Base-by-base conservation (phyloP, 2,797 vertebrate genomes). In the Molossus alvarezi region DNA sequence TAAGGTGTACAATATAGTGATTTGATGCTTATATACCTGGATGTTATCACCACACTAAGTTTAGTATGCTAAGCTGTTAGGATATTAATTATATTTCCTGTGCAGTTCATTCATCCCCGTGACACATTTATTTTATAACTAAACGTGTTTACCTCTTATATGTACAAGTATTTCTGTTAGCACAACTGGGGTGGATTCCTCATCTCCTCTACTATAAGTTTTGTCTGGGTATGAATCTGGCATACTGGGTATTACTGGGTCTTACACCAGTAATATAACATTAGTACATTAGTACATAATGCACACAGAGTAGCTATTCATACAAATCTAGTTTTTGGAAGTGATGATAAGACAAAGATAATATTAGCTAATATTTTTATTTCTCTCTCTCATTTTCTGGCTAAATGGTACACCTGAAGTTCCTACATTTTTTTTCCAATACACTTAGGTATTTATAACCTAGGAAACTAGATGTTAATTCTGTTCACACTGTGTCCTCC, bases 321-420 rank as follows among this genome's bases (percentile, higher is more conserved):
- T 15, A 11, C 20, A 84, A 83, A 64, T 72, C 14, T 51, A 65
- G 12, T 57, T 84, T 20, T 51, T 33, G 11, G 15, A 64, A 51
- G 0, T 64, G 23, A 81, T 80, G n/a, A 73, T 76, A 6, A 64
- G 58, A 85, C 48, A 60, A 60, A 73, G 21, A 79, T 45, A 58
- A 62, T n/a, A 62, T 21, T 86, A 90, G 21, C 15, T 85, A 88
- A 79, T 18, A 72, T 80, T 90, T 95, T 55, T 71, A 62, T 80
- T 88, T 90, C 11, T 72, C 2, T 86, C 18, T 72, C 10, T 57
- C 60, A 57, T 90, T 89, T 69, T 83, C 14, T 79, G 58, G 4
- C 58, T 83, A 90, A 93, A 60, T 41, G 20, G 29, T 71, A 57
- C 5, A 83, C 53, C 9, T 64, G 9, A 82, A 45, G 37, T 65